Conservation (phyloP, 2,113 vertebrate genomes). For the Urocynchramus pylzowi region DNA sequence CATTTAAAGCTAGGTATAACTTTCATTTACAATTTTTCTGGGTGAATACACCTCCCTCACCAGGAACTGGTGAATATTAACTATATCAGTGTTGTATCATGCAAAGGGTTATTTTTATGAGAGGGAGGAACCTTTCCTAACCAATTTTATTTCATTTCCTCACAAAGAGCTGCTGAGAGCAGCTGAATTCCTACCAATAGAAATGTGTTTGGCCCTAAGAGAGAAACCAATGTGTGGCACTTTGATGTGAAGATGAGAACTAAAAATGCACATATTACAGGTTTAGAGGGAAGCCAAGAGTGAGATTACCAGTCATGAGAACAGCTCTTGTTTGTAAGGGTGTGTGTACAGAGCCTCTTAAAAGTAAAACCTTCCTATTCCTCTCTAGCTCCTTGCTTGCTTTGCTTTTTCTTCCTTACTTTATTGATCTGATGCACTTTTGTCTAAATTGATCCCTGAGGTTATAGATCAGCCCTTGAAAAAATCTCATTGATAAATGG, state of each 20-base stretch:
- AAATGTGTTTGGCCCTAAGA: background rate
- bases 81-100: background rate
- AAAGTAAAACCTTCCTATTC: background rate
- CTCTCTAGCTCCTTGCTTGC: background rate
- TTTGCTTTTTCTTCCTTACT: background rate
- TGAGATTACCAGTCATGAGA: background rate
- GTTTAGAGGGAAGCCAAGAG: background rate
- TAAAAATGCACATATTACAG: background rate
- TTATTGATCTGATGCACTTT: constrained; percentile 43
- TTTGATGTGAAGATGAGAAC: background rate
- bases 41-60: background rate
- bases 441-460: constrained; percentile 29
- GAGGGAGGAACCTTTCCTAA: background rate
- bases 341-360: background rate
- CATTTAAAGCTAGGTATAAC: background rate
- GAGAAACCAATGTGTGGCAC: background rate
- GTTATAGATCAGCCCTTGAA: constrained; percentile 21
- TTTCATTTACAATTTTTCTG: background rate
- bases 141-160: background rate
- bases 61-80: background rate
- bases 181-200: background rate
- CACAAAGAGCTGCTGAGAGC: background rate
- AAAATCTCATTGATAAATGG: background rate
- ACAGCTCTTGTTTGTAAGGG: background rate
- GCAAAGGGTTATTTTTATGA: background rate